A percentile compares a stretch with the other conserved stretches of the same genome.
These are phyloP conservation scores for Ondatra zibethicus DNA, from an alignment of 2,113 vertebrate species.

Conservation along the genomic window DNA sequence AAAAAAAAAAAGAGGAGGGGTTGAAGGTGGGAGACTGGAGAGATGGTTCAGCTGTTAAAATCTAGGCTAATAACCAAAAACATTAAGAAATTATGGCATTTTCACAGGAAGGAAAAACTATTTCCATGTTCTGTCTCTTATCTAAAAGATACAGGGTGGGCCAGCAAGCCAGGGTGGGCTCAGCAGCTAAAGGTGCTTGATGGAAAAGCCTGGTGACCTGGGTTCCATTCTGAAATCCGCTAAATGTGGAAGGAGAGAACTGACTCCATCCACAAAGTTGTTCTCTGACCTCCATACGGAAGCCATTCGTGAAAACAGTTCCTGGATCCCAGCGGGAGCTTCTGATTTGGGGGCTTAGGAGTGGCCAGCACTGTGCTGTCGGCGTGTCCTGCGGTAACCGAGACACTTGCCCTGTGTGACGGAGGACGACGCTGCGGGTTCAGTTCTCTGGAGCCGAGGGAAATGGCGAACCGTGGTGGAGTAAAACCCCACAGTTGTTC, in stretches of 20 bases:
- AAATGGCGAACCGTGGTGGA: background rate
- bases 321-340: background rate
- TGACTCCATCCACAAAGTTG: background rate
- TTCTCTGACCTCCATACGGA: background rate
- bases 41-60: background rate
- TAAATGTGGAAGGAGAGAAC: background rate
- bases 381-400: background rate
- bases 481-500: background rate
- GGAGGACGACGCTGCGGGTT: background rate
- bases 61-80: background rate
- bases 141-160: background rate
- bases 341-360: background rate
- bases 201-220: background rate
- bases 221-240: background rate
- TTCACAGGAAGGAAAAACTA: background rate
- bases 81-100: background rate
- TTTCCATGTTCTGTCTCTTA: background rate
- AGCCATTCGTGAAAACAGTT: background rate
- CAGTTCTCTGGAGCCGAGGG: background rate
- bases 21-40: background rate
- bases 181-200: background rate
- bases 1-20: background rate
- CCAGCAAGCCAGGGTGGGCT: background rate
- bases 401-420: background rate
- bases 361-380: background rate